phyloP scores from a whole-genome alignment of 2,797 vertebrate genomes.

The Trachops cirrhosus region DNA sequence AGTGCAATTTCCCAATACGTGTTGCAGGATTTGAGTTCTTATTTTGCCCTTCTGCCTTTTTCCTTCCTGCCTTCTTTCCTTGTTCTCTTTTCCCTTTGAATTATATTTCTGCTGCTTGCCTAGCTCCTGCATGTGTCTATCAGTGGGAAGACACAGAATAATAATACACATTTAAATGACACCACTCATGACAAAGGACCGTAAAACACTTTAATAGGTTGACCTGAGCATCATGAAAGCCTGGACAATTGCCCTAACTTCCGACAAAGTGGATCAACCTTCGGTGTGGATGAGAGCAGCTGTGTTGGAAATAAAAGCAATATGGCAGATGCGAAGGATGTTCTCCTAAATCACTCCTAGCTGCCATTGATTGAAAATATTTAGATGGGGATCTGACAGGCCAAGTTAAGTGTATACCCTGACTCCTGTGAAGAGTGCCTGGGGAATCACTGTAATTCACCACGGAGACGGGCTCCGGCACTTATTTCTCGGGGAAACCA shows the following conservation, averaged over 20 bases:
- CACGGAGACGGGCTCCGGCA: neutral
- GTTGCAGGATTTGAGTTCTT: neutral
- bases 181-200: neutral
- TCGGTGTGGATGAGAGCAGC: neutral
- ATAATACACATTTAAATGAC: neutral
- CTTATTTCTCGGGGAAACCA: neutral
- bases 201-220: neutral
- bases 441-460: neutral
- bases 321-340: too few species aligned
- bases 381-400: neutral
- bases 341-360: neutral
- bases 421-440: neutral
- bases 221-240: neutral
- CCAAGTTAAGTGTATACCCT: neutral
- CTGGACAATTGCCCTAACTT: neutral
- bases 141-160: neutral
- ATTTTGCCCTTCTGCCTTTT: neutral
- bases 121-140: neutral
- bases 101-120: neutral
- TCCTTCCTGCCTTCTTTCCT: neutral
- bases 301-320: neutral
- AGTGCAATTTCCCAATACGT: neutral
- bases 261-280: neutral
- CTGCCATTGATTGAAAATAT: neutral
- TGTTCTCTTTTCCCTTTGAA: neutral